phyloP scores from a whole-genome alignment of 2,797 vertebrate genomes.

The Sebastiscus tertius region DNA sequence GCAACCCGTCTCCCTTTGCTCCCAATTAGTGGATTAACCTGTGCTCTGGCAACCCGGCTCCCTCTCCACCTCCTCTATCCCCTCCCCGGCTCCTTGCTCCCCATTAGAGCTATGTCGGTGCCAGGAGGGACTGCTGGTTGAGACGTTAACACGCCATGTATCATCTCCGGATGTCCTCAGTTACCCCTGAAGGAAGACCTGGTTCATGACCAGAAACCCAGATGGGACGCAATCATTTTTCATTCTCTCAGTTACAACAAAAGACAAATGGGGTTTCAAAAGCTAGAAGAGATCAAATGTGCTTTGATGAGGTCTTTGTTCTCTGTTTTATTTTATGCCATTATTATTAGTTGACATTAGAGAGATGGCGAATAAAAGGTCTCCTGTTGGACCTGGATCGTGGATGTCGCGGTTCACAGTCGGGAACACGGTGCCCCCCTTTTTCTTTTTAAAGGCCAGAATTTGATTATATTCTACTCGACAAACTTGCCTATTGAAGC shows the following conservation, averaged over 20 bases:
- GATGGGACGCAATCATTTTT: background rate
- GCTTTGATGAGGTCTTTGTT: background rate
- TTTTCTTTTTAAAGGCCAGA: no score
- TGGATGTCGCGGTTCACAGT: no score
- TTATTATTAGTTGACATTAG: background rate
- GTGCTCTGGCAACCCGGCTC: slow-evolving; percentile 69
- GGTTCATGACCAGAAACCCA: slow-evolving; percentile 1
- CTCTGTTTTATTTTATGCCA: background rate
- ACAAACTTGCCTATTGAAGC: no score
- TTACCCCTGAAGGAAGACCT: background rate
- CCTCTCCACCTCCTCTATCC: slow-evolving; percentile 36
- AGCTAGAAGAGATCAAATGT: background rate
- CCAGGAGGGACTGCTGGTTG: slow-evolving; percentile 40
- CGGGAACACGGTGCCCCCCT: no score
- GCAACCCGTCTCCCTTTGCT: slow-evolving; percentile 78
- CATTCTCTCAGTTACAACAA: background rate
- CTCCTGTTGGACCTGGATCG: no score
- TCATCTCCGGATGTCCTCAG: slow-evolving; percentile 3
- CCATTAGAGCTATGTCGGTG: slow-evolving; percentile 57
- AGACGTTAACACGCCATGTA: background rate
- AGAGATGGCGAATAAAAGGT: background rate
- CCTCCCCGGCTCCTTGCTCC: slow-evolving; percentile 35
- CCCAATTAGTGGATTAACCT: slow-evolving; percentile 86
- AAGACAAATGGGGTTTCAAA: background rate
- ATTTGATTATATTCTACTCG: no score